Conservation (phyloP, 2,797 vertebrate genomes). For the Limosa lapponica region DNA sequence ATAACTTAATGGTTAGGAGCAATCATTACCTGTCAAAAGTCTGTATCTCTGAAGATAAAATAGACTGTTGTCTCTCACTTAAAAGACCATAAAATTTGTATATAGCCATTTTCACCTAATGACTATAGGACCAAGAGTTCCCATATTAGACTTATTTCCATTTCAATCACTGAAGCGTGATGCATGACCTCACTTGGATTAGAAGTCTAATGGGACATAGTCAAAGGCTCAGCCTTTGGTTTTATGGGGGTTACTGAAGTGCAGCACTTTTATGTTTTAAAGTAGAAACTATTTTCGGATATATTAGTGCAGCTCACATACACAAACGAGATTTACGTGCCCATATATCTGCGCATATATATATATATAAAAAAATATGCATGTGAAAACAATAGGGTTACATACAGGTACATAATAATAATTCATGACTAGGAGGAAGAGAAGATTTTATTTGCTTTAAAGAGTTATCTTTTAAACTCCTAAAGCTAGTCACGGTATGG, state of each 20-base stretch:
- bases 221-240: neutral
- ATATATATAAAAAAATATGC: neutral
- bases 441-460: neutral
- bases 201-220: neutral
- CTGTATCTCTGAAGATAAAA: neutral
- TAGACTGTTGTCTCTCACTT: neutral
- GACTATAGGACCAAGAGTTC: neutral
- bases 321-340: neutral
- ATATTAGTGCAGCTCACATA: neutral
- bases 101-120: neutral
- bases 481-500: neutral
- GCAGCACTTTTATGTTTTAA: neutral
- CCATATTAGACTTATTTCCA: neutral
- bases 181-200: neutral
- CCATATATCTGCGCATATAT: neutral
- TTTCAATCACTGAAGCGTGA: neutral
- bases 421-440: neutral
- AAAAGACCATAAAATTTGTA: neutral
- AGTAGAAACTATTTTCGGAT: neutral
- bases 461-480: neutral
- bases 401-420: neutral
- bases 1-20: neutral
- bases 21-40: neutral
- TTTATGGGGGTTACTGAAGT: neutral
- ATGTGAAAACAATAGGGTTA: neutral